Conservation (phyloP, 1,140 invertebrate genomes). For the Cryptotermes secundus region DNA sequence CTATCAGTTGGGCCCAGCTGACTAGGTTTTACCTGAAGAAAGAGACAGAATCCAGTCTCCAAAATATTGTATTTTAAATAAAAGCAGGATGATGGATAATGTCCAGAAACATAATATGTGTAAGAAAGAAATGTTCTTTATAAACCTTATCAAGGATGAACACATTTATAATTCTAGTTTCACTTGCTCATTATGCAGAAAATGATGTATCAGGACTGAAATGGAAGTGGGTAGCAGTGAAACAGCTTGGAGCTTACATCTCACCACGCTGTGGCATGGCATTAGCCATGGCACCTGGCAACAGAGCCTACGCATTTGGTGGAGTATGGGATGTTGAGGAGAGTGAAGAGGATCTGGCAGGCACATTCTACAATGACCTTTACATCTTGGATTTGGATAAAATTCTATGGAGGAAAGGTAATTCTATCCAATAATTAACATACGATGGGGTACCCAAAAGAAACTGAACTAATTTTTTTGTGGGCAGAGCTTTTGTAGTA, state of each 20-base stretch:
- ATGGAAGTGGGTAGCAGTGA: conserved; percentile 75
- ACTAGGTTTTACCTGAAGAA: too few species aligned
- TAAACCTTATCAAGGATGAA: too few species aligned
- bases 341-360: conserved; percentile 76
- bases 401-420: conserved; percentile 65
- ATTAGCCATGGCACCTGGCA: conserved; percentile 51
- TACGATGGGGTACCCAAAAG: too few species aligned
- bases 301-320: conserved; percentile 71
- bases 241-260: conserved; percentile 65
- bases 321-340: conserved; percentile 74
- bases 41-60: too few species aligned
- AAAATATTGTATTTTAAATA: too few species aligned
- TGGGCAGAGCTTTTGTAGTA: too few species aligned
- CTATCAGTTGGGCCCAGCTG: too few species aligned
- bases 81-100: too few species aligned
- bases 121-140: too few species aligned
- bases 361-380: conserved; percentile 83
- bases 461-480: too few species aligned
- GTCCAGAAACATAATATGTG: too few species aligned
- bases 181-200: conserved; percentile 48
- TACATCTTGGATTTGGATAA: conserved; percentile 74
- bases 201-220: conserved; percentile 61
- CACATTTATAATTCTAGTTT: too few species aligned
- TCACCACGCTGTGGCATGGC: conserved; percentile 69
- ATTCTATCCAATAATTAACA: conserved; percentile 25